Base-by-base conservation (phyloP, 2,797 vertebrate genomes). In the Heteromormyrus szaboi region DNA sequence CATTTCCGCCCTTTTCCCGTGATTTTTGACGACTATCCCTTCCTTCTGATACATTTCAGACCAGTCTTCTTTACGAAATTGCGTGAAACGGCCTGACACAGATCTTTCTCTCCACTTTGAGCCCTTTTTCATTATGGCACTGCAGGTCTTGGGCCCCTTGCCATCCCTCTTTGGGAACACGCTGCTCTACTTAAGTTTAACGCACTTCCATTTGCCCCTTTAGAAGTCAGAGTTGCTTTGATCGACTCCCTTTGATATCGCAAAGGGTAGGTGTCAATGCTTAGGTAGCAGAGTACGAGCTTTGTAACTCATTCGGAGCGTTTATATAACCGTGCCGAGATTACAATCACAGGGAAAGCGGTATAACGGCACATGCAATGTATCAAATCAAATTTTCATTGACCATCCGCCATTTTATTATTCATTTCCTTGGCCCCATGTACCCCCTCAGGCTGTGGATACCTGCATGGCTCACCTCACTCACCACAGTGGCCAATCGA, bases 101-200 rank as follows among this genome's bases (percentile, higher is more conserved):
- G 41, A 44, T 81, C 41, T 46, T 46, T 81, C 7, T 41, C 37
- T 46, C 19, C 41, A n/a, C 41, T 81, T 81, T 44, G 17, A 81
- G 41, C 7, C 19, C 37, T 46, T 17, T 81, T 46, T 44, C 44
- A 81, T 81, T 81, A 44, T n/a, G 7, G n/a, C 2, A 17, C 41
- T n/a, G 37, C 41, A n/a, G 76, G 76, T 81, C 19, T 46, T 44
- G 6, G 76, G 37, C 17, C 68, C 41, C 19, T 46, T 46, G 41
- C 41, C 76, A 46, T 81, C 6, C 76, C 17, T 81, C 37, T 81
- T 46, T 7, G 7, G 76, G 14, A 19, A 44, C 37, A 46, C 41
- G 76, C 76, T 81, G 37, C 76, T 81, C 76, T 81, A 81, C 76
- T 81, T 81, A 81, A 81, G 76, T 46, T 81, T 81, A 81, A 81